These are phyloP conservation scores for Sericinus montela DNA, from an alignment of 2,888 invertebrate species.

Conservation along the genomic window DNA sequence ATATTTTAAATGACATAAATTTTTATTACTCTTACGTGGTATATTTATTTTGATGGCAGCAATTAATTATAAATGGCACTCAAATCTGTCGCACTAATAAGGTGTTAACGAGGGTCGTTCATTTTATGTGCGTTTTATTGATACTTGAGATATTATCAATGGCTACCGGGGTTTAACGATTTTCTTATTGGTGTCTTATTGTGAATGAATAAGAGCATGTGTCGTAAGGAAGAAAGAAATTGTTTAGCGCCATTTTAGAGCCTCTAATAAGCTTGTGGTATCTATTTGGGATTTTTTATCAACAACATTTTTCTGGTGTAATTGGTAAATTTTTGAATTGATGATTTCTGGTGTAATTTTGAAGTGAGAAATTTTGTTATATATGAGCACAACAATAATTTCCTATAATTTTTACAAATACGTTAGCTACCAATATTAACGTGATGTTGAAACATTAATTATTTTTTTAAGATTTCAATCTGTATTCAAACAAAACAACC, in stretches of 20 bases:
- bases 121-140: conserved; percentile 73
- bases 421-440: no score
- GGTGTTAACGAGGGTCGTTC: conserved; percentile 71
- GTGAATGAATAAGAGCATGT: conserved; percentile 20
- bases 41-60: conserved; percentile 39
- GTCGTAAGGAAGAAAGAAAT: not conserved
- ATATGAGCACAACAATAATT: no score
- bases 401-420: no score
- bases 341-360: no score
- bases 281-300: conserved; percentile 21
- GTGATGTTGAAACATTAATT: no score
- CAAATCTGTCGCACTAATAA: conserved; percentile 68
- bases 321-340: no score
- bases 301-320: not conserved
- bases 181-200: conserved; percentile 60
- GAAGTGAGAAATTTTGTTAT: no score
- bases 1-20: no score
- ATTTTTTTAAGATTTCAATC: no score
- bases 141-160: conserved; percentile 51
- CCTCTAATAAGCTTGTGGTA: conserved; percentile 28
- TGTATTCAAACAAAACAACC: no score
- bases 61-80: conserved; percentile 62
- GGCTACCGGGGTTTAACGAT: conserved; percentile 41
- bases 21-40: no score
- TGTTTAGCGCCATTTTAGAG: conserved; percentile 57